Evolutionary conservation across 2,797 vertebrate genomes (phyloP).

Genomic region (Mus caroli): DNA sequence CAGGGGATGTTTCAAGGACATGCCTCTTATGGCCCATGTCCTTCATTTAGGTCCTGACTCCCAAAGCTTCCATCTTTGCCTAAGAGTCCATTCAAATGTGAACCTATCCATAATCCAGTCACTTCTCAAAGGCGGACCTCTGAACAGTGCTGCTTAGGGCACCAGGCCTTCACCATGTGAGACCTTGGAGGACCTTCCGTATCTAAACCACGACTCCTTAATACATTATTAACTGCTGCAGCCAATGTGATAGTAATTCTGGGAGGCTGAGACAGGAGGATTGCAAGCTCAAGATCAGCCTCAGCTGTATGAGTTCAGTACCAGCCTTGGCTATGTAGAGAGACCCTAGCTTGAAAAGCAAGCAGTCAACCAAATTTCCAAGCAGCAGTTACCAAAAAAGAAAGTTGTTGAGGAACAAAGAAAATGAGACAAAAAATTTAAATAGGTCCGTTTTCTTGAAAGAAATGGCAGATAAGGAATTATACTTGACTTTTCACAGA

Average conservation of each 20-base stretch:
- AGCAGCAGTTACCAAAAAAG: background rate
- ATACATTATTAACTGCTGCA: background rate
- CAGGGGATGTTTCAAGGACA: background rate
- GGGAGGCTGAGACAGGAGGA: background rate
- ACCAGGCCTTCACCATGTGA: background rate
- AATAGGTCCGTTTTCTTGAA: conserved; percentile 6
- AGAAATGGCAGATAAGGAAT: conserved; percentile 24
- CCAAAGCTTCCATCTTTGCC: background rate
- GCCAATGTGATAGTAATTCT: background rate
- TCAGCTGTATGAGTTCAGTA: background rate
- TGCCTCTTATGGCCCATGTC: background rate
- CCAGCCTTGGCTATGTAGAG: background rate
- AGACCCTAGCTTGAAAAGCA: background rate
- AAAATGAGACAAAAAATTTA: conserved; percentile 32
- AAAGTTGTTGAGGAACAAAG: background rate
- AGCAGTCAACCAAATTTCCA: background rate
- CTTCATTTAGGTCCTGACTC: background rate
- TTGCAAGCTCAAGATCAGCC: background rate
- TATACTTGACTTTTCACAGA: background rate
- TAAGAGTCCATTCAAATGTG: background rate
- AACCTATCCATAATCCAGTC: background rate
- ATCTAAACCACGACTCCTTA: background rate
- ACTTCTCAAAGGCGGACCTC: background rate
- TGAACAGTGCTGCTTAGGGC: background rate
- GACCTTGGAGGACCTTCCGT: background rate